A percentile compares a stretch with the other conserved stretches of the same genome.
Evolutionary conservation across 2,888 invertebrate genomes (phyloP).

Genomic region (Brachylomia viminalis): DNA sequence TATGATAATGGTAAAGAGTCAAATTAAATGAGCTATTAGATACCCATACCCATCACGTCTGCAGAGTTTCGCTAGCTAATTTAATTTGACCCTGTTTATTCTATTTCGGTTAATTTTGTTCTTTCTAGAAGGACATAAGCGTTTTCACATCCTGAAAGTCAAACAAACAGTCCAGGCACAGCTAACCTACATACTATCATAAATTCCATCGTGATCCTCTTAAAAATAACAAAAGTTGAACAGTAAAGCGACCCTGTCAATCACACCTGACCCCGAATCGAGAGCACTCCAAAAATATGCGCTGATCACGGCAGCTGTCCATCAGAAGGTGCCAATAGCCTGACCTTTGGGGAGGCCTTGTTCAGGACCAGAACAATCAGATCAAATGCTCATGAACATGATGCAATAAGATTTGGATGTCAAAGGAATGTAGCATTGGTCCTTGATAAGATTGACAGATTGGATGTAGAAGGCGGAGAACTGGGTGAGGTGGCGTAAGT

Average conservation of each 20-base stretch:
- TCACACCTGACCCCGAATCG: constrained; percentile 54
- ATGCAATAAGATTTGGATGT: constrained; percentile 35
- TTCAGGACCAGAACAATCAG: constrained; percentile 59
- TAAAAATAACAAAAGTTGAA: constrained; percentile 37
- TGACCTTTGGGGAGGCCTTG: constrained; percentile 55
- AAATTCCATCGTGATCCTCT: constrained; percentile 32
- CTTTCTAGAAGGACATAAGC: neutral
- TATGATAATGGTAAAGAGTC: neutral
- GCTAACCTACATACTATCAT: neutral
- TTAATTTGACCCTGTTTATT: no score
- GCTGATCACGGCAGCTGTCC: constrained; percentile 65
- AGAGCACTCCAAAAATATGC: constrained; percentile 56
- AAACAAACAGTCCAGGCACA: neutral
- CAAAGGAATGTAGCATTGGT: constrained; percentile 21
- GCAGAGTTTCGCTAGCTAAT: no score
- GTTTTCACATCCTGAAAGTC: neutral
- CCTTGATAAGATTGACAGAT: constrained; percentile 39
- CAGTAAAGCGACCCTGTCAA: constrained; percentile 46
- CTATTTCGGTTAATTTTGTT: neutral
- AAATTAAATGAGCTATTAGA: no score
- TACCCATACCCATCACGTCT: no score
- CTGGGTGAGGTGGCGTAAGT: constrained; percentile 11
- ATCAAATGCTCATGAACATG: constrained; percentile 40
- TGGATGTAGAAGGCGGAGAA: neutral
- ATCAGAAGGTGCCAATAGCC: constrained; percentile 41